Evolutionary conservation across 2,888 invertebrate genomes (phyloP), one percentile per base, ranked within the genome.

Genomic region (Uloborus plumipes): DNA sequence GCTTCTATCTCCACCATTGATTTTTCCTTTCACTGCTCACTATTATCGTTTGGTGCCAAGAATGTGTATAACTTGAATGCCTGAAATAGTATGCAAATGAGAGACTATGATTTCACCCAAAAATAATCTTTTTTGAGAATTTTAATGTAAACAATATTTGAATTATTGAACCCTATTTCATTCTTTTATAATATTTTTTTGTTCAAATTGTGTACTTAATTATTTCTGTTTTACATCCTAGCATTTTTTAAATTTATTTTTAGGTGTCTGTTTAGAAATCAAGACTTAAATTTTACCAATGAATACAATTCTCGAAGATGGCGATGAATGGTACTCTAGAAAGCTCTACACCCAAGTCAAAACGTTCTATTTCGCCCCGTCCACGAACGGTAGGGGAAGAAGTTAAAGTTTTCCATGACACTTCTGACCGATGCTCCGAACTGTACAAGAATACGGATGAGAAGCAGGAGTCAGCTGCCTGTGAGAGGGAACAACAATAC

Each of bases 371-470:
- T 53, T 72, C 72, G 39, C 58, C 64, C 11, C 59, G 83, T 59
- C 77, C 83, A 39, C 77, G 67, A 16, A 69, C 65, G 15, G 73
- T 76, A 4, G 83, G 83, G 55, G 51, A 73, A 51, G 83, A 83
- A 49, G 71, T 58, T 22, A 72, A 18, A 59, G 50, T 26, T 15
- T 80, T 80, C 51, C 79, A 55, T 73, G 79, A 80, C 61, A 18
- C 59, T 9, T 62, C 47, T 7, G 31, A 51, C 16, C n/a, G 20
- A 9, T 26, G n/a, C 9, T 16, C 26, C 15, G 67, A 76, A 50
- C 50, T 18, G 15, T 31, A 18, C 59, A 66, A 59, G 55, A 74
- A 55, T 47, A 74, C 58, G 74, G 65, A 65, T 47, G 50, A 66
- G 18, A 47, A 62, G 6, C n/a, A 39, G 51, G 50, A 50, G 16